Evolutionary conservation across 2,797 vertebrate genomes (phyloP).

Genomic region (Coendou prehensilis): DNA sequence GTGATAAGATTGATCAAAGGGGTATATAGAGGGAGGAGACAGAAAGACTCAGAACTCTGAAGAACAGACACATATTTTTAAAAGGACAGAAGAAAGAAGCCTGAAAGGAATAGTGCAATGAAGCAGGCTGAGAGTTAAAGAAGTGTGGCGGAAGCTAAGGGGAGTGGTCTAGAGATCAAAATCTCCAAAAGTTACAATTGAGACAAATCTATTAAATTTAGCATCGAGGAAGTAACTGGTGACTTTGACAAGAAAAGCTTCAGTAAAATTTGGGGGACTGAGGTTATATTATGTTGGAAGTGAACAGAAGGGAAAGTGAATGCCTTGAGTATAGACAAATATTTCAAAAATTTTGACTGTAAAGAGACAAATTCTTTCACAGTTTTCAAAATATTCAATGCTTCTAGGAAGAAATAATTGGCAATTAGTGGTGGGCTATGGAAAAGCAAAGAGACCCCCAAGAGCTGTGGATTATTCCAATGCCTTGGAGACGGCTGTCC

Average conservation of each 20-base stretch:
- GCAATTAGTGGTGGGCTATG: background rate
- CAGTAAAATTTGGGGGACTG: background rate
- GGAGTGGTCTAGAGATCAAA: background rate
- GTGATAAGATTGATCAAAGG: background rate
- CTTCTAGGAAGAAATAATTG: conserved; percentile 11
- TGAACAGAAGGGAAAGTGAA: background rate
- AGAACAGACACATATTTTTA: background rate
- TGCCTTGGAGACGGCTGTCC: background rate
- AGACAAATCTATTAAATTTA: background rate
- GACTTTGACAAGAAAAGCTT: background rate
- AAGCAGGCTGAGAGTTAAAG: background rate
- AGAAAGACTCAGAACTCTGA: background rate
- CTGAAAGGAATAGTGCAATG: background rate
- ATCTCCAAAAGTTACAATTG: background rate
- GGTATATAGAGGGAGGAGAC: background rate
- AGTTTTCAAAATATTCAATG: background rate
- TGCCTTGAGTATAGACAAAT: background rate
- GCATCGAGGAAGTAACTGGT: background rate
- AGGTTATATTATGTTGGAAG: background rate
- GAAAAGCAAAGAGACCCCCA: background rate
- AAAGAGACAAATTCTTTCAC: background rate
- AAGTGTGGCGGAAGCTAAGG: background rate
- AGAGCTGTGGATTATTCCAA: background rate
- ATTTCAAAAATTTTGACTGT: background rate
- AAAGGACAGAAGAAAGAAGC: background rate